Percentiles rank a stretch among this genome's conserved stretches.
These are phyloP conservation scores for Temnothorax longispinosus DNA, from an alignment of 1,140 invertebrate genomes.

Conservation along the genomic window DNA sequence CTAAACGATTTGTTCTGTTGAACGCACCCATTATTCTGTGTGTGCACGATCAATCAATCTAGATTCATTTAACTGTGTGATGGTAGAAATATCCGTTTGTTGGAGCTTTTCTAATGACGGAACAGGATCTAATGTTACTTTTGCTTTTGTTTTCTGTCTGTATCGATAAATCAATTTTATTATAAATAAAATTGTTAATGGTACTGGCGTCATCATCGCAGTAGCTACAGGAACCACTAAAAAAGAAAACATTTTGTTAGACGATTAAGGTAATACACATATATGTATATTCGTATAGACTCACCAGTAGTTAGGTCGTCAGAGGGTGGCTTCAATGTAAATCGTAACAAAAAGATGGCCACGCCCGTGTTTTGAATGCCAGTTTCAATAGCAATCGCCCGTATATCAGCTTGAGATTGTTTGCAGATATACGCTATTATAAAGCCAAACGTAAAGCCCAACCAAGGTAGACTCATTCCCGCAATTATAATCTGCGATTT, in stretches of 20 bases:
- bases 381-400: conserved; percentile 97
- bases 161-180: conserved; percentile 76
- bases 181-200: conserved; percentile 89
- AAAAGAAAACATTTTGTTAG: conserved; percentile 30
- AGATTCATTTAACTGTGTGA: neutral
- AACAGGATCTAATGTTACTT: neutral
- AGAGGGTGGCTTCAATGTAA: conserved; percentile 90
- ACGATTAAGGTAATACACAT: neutral
- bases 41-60: neutral
- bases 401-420: conserved; percentile 89
- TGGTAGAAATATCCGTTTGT: conserved; percentile 3
- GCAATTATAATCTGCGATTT: conserved; percentile 91
- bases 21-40: neutral
- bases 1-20: too few relatives aligned
- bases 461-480: conserved; percentile 94
- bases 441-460: conserved; percentile 94
- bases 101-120: conserved; percentile 69
- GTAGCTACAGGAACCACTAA: conserved; percentile 94
- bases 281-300: conserved; percentile 1
- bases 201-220: conserved; percentile 97
- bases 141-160: conserved; percentile 71
- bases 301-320: conserved; percentile 93
- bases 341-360: conserved; percentile 93
- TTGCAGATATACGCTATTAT: conserved; percentile 87
- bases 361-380: conserved; percentile 98